Evolutionary conservation across 2,888 invertebrate genomes (phyloP).

Genomic region (Stenolophus ochropezus): DNA sequence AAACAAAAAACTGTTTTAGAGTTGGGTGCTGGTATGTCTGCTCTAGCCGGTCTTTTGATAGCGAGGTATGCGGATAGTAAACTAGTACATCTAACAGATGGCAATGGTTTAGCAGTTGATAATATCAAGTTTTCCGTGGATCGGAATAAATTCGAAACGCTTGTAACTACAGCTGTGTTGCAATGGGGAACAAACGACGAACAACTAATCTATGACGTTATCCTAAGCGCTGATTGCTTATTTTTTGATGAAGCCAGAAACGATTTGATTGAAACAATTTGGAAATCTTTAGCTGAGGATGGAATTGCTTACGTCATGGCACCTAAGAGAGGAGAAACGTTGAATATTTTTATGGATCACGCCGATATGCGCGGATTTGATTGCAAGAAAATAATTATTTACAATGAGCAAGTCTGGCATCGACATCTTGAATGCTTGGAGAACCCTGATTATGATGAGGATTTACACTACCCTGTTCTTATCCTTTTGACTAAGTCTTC

Average conservation of each 20-base stretch:
- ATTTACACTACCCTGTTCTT: constrained; percentile 83
- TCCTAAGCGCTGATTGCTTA: constrained; percentile 86
- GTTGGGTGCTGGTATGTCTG: constrained; percentile 90
- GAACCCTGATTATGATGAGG: constrained; percentile 79
- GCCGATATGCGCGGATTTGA: constrained; percentile 77
- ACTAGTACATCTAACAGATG: constrained; percentile 84
- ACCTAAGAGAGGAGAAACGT: constrained; percentile 83
- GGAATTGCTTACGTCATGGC: constrained; percentile 86
- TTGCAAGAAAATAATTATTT: constrained; percentile 77
- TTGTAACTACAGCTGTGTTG: constrained; percentile 75
- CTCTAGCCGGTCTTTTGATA: constrained; percentile 84
- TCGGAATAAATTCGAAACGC: constrained; percentile 78
- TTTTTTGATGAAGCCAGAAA: constrained; percentile 85
- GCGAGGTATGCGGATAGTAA: constrained; percentile 81
- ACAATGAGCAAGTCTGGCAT: constrained; percentile 81
- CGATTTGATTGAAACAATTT: constrained; percentile 81
- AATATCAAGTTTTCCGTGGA: constrained; percentile 82
- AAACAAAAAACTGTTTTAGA: constrained; percentile 83
- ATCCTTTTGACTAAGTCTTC: constrained; percentile 76
- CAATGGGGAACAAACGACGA: constrained; percentile 75
- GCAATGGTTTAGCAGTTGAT: constrained; percentile 84
- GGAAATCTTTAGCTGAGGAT: constrained; percentile 76
- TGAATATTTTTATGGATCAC: constrained; percentile 80
- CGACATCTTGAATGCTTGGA: constrained; percentile 78
- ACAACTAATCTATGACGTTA: constrained; percentile 77